phyloP scores from a whole-genome alignment of 2,113 vertebrate genomes.

The Pyrgilauda ruficollis region DNA sequence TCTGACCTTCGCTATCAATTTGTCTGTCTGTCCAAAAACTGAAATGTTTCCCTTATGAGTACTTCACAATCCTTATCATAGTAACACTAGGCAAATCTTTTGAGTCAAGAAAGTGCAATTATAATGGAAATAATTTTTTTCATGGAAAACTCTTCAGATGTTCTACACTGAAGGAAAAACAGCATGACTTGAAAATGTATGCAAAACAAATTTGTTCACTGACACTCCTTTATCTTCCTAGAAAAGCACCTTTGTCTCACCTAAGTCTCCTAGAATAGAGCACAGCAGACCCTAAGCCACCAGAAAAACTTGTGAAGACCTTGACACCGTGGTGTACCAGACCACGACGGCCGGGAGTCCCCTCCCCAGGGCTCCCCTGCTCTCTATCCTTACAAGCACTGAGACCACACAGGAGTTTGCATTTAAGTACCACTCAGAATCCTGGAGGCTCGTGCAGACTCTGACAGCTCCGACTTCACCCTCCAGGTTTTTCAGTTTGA shows the following conservation, averaged over 20 bases:
- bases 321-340: rapidly evolving
- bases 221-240: not conserved
- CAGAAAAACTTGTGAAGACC: not conserved
- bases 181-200: not conserved
- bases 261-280: not conserved
- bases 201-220: not conserved
- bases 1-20: not conserved
- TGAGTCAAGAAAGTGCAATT: not conserved
- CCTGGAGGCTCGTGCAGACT: not conserved
- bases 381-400: not conserved
- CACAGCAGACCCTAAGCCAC: not conserved
- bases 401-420: not conserved
- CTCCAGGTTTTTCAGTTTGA: not conserved
- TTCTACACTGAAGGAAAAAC: not conserved
- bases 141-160: not conserved
- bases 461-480: not conserved
- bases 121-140: not conserved
- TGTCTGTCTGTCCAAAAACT: not conserved
- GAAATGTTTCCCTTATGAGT: not conserved
- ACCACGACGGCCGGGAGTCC: rapidly evolving
- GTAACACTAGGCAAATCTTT: not conserved
- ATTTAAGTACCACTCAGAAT: not conserved
- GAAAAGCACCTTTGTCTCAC: not conserved
- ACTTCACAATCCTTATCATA: not conserved
- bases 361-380: not conserved